Base-by-base conservation (phyloP, 2,113 vertebrate genomes). In the Apodemus sylvaticus region DNA sequence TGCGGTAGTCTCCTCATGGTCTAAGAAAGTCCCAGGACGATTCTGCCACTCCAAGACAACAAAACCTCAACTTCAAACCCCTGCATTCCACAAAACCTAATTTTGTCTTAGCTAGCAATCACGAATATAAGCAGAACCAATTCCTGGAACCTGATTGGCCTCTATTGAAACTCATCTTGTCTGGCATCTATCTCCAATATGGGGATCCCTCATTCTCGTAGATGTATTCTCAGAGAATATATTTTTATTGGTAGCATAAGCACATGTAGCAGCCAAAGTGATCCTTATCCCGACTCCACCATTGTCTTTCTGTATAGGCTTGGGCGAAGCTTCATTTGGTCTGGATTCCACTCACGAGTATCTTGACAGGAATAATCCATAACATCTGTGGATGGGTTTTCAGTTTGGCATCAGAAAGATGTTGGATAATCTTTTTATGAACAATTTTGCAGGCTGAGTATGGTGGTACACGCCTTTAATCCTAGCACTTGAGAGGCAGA, bases 121-220 rank as follows among this genome's bases (percentile, higher is more conserved):
- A 68, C 51, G 10, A 93, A 8, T 36, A 68, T 2, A 88, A 83
- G 19, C 39, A 68, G 83, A 89, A 66, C 51, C 48, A 77, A 42
- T 93, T 93, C 34, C n/a, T 16, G 12, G 58, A 94, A 94, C 10
- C 7, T 83, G 3, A 86, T 17, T 71, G 0, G 55, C 93, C 20
- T 86, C 66, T 48, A 51, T 7, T 29, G 60, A 94, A 95, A 76
- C 51, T 66, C 5, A 66, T 70, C 51, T 87, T 39, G 36, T 81
- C 60, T 91, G 89, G 24, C 53, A 94, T 93, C 70, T 79, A 45
- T 93, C 66, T n/a, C 20, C 83, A 93, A 91, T 87, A 77, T 83
- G 29, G 71, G 78, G 95, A 78, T 64, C 20, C 14, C 36, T 22
- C 86, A 45, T 48, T 85, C 48, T 86, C 36, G 4, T 68, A 53